These are phyloP conservation scores for Lepidurus packardi DNA, from an alignment of 1,140 invertebrate genomes.

Conservation along the genomic window DNA sequence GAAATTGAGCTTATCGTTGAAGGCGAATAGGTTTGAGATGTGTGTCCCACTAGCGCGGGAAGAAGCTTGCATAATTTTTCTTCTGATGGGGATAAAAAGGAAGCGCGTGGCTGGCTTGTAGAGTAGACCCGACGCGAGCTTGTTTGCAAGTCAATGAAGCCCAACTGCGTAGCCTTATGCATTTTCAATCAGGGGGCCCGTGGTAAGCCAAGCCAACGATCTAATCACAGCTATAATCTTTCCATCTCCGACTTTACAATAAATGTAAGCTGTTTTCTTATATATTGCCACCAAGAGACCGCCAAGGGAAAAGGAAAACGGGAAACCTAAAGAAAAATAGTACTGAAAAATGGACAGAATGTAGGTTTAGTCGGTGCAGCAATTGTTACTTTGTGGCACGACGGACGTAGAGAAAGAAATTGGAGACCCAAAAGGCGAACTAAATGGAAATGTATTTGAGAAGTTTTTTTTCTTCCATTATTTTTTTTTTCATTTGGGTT, in stretches of 20 bases:
- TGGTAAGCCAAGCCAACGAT: background rate
- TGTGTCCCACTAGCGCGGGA: background rate
- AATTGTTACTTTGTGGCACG: too few species aligned
- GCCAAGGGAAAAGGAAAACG: too few species aligned
- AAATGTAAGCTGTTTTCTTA: background rate
- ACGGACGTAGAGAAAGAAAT: background rate
- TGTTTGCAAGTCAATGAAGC: constrained; percentile 18
- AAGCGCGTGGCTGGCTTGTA: background rate
- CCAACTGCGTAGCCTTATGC: background rate
- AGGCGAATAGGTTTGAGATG: background rate
- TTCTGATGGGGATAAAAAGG: background rate
- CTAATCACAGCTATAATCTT: constrained; percentile 11
- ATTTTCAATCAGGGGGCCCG: background rate
- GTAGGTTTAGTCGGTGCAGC: too few species aligned
- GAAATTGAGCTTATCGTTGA: background rate
- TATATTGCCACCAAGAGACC: too few species aligned
- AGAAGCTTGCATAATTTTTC: background rate
- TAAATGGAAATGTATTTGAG: background rate
- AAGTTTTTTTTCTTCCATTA: background rate
- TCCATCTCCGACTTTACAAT: background rate
- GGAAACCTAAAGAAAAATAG: too few species aligned
- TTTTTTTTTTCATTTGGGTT: background rate
- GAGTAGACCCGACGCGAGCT: background rate
- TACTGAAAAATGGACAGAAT: too few species aligned
- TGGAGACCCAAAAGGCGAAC: background rate